Percentiles rank a stretch among this genome's conserved stretches.
Conservation (phyloP, 1,140 invertebrate genomes). For the Copidosoma floridanum region DNA sequence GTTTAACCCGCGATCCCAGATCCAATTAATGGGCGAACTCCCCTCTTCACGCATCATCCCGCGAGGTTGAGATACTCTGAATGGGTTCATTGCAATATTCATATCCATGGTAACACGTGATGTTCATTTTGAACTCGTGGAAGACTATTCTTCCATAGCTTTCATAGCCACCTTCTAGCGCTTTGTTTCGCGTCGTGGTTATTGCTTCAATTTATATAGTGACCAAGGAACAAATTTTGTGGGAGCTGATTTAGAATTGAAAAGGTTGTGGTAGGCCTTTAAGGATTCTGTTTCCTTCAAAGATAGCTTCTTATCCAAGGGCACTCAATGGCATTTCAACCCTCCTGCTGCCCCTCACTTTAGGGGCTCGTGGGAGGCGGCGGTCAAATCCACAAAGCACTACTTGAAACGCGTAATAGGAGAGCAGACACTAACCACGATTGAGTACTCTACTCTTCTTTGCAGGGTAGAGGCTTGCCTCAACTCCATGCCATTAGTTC, state of each 20-base stretch:
- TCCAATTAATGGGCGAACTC: no score
- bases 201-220: not conserved
- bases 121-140: not conserved
- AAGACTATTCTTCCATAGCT: not conserved
- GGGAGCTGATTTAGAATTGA: not conserved
- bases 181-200: not conserved
- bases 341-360: not conserved
- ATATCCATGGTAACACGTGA: not conserved
- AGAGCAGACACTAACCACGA: slow-evolving; percentile 22
- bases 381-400: slow-evolving; percentile 32
- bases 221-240: not conserved
- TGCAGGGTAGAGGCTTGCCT: slow-evolving; percentile 39
- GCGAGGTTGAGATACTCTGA: no score
- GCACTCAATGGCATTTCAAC: not conserved
- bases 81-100: no score
- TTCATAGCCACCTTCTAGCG: not conserved
- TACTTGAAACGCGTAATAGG: slow-evolving; percentile 26
- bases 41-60: no score
- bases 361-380: not conserved
- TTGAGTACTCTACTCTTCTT: slow-evolving; percentile 35
- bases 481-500: slow-evolving; percentile 36
- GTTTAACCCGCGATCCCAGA: no score
- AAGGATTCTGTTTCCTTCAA: not conserved
- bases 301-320: not conserved
- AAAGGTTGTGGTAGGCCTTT: not conserved